Evolutionary conservation across 2,113 vertebrate genomes (phyloP), one percentile per base, ranked within the genome.

Genomic region (Osmerus eperlanus): DNA sequence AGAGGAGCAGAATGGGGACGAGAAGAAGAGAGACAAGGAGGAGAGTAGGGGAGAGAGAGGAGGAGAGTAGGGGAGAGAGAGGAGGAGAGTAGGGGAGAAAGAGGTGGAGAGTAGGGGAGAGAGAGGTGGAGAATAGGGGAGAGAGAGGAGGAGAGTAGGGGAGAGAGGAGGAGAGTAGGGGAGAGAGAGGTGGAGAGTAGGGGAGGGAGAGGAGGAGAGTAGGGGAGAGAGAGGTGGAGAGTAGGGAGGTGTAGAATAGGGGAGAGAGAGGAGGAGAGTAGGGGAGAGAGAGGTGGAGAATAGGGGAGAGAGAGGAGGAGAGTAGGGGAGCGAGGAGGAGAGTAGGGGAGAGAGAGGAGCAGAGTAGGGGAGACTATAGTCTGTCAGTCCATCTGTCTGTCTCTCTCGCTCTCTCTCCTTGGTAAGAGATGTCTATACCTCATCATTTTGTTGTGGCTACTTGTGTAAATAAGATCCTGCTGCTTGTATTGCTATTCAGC

Each of bases 401-500:
- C 56, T 61, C 62, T n/a, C 56, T 32, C 52, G 41, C 68, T 2
- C 63, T 65, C 63, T n/a, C 76, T 74, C 52, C 77, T 71, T 81
- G 65, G 72, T 65, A 53, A 67, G 78, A 72, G 72, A 78, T 84
- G 80, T 61, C 78, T 47, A 7, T 47, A 1, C 9, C 8, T 47
- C 41, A 12, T 12, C 68, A 74, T 66, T 73, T 70, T 77, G 67
- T 77, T 70, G 55, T 64, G 67, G 73, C 54, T 56, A 70, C 51
- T 73, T 62, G 68, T 69, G 75, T 76, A 72, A 76, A 81, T 81
- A 74, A 41, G 59, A 77, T 78, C 81, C 77, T 4, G 70, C 81
- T 81, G 81, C 70, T 79, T 72, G 58, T 15, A 77, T 61, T 0
- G 32, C 78, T 74, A 69, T 78, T 78, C 74, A 78, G 77, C 68